Evolutionary conservation across 2,113 vertebrate species (phyloP).

Genomic region (Phrynocephalus versicolor): DNA sequence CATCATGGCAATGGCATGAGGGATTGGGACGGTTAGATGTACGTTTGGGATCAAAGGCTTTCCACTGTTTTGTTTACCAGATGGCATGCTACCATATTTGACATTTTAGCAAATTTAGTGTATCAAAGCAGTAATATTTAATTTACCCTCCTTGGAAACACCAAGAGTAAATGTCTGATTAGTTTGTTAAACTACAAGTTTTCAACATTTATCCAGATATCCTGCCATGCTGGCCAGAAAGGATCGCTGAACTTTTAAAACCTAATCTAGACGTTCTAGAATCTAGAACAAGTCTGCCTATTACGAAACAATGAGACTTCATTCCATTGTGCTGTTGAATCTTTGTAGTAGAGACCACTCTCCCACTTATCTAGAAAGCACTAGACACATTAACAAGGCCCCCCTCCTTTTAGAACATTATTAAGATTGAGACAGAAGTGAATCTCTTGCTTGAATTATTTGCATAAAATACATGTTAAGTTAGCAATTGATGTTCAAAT

Average conservation of each 20-base stretch:
- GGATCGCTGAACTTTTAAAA: not conserved
- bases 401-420: constrained; percentile 63
- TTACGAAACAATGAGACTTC: not conserved
- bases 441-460: constrained; percentile 72
- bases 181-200: too few species aligned
- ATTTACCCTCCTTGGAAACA: too few species aligned
- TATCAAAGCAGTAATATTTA: too few species aligned
- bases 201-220: not conserved
- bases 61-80: not conserved
- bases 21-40: not conserved
- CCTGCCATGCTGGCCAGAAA: not conserved
- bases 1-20: not conserved
- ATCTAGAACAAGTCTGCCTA: not conserved
- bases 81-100: not conserved
- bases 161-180: too few species aligned
- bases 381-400: constrained; percentile 56
- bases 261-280: not conserved
- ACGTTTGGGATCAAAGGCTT: not conserved
- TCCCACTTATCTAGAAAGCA: constrained; percentile 34
- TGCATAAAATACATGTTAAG: constrained; percentile 81
- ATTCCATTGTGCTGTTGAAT: constrained; percentile 25
- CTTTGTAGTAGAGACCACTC: not conserved
- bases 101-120: too few species aligned
- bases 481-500: constrained; percentile 83
- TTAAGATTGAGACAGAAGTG: constrained; percentile 67